phyloP scores from a whole-genome alignment of 2,113 vertebrate genomes.

The Notarius quadriscutis region DNA sequence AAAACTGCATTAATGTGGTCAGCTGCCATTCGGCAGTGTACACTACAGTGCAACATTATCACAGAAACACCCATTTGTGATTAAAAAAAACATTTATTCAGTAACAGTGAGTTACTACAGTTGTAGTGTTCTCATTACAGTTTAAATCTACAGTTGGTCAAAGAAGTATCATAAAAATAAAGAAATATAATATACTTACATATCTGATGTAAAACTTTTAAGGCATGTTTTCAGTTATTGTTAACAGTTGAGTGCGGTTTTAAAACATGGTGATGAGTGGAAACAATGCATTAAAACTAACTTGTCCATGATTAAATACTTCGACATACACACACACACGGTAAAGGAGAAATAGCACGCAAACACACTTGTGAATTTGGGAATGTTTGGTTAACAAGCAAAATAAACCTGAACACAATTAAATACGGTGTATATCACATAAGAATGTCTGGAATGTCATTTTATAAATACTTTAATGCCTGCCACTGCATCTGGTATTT shows the following conservation, averaged over 20 bases:
- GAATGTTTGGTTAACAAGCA: slow-evolving; percentile 47
- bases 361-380: slow-evolving; percentile 49
- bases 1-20: background rate
- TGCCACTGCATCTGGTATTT: slow-evolving; percentile 32
- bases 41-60: background rate
- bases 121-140: slow-evolving; percentile 68
- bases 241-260: slow-evolving; percentile 42
- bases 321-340: slow-evolving; percentile 32
- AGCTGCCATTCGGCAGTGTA: background rate
- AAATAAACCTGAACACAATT: slow-evolving; percentile 50
- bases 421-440: slow-evolving; percentile 24
- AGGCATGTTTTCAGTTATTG: slow-evolving; percentile 54
- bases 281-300: slow-evolving; percentile 57
- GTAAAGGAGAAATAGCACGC: slow-evolving; percentile 51
- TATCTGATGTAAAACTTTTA: slow-evolving; percentile 56
- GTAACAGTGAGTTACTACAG: slow-evolving; percentile 69
- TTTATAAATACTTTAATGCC: slow-evolving; percentile 46
- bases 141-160: slow-evolving; percentile 63
- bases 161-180: slow-evolving; percentile 65
- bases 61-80: slow-evolving; percentile 54
- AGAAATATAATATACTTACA: slow-evolving; percentile 67
- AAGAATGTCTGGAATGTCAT: slow-evolving; percentile 61
- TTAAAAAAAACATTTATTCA: slow-evolving; percentile 67
- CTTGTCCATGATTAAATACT: slow-evolving; percentile 69
- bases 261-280: slow-evolving; percentile 45